phyloP scores from a whole-genome alignment of 37 sponge, comb jelly and placozoan species.

The Beroe ovata region DNA sequence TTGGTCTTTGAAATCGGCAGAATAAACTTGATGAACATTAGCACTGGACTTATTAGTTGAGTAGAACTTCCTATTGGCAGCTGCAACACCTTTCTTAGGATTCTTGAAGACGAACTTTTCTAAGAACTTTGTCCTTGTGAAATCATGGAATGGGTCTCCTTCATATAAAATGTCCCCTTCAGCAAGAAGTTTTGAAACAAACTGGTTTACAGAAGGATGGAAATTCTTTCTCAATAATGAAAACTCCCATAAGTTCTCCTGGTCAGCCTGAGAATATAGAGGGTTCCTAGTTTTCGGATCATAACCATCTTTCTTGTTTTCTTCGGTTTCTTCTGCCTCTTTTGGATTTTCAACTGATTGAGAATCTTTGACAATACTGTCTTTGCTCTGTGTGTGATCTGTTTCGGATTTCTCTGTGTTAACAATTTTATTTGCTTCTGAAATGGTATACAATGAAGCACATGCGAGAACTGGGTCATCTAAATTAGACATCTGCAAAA shows the following conservation, averaged over 20 bases:
- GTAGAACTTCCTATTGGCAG: conserved; percentile 74
- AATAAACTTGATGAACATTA: conserved; percentile 77
- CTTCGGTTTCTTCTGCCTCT: neutral
- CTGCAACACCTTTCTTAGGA: conserved; percentile 86
- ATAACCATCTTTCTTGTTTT: neutral
- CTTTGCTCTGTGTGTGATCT: neutral
- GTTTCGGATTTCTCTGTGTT: neutral
- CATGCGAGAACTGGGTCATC: conserved; percentile 34
- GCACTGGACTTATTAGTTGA: conserved; percentile 73
- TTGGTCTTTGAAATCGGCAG: conserved; percentile 74
- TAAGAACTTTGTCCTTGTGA: conserved; percentile 87
- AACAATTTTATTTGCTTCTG: conserved; percentile 20
- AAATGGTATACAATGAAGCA: conserved; percentile 31
- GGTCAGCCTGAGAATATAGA: conserved; percentile 53
- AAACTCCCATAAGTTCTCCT: conserved; percentile 57
- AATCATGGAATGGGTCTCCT: conserved; percentile 91
- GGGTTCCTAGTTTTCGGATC: conserved; percentile 26
- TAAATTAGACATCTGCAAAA: conserved; percentile 32
- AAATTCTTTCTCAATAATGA: neutral
- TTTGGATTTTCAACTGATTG: neutral
- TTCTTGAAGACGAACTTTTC: conserved; percentile 94
- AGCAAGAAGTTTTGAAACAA: conserved; percentile 45
- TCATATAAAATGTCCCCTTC: conserved; percentile 71
- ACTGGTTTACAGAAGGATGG: conserved; percentile 56
- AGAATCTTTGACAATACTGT: neutral